Base-by-base conservation (phyloP, 2,113 vertebrate species). In the Ictidomys tridecemlineatus region DNA sequence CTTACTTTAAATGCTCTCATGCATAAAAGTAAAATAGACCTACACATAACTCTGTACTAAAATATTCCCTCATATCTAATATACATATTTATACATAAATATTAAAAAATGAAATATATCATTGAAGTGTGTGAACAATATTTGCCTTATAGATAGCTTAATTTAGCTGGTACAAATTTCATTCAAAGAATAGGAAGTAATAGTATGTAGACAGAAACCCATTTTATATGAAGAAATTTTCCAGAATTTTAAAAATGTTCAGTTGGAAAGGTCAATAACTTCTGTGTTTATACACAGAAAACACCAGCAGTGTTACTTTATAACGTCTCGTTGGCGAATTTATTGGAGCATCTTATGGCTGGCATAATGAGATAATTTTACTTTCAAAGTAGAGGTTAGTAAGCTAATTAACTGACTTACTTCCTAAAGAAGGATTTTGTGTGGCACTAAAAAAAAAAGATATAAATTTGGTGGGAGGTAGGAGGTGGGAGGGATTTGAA, bases 331-430 rank as follows among this genome's bases (percentile, higher is more conserved):
- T 97, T 93, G 80, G 58, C 65, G 85, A 51, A 85, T 86, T 97
- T 96, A 96, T 96, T 94, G 95, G 51, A 0, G 65, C 82, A 63
- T 95, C 58, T 34, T 58, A 96, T 97, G 61, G 65, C 67, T 97
- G 65, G 42, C 18, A 4, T 97, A 95, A 97, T 96, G 77, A 95
- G 89, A 69, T 90, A 93, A 94, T 89, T 97, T 93, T 96, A 88
- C 84, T 93, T 85, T 96, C 34, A 89, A 94, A 97, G 83, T 82
- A 88, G 93, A 94, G 92, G 76, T 95, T 87, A 97, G 91, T 58
- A 92, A 92, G 84, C 89, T 97, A 96, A 94, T 96, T 94, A 93
- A 93, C 84, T 84, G 65, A 86, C 26, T 96, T 93, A 67, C 67
- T 85, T 91, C 4, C 17, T 93, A 93, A 94, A 96, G 42, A 93